A percentile compares a stretch with the other conserved stretches of the same genome.
These are phyloP conservation scores for Rhynchonycteris naso DNA, from an alignment of 2,797 vertebrate genomes.

Conservation along the genomic window DNA sequence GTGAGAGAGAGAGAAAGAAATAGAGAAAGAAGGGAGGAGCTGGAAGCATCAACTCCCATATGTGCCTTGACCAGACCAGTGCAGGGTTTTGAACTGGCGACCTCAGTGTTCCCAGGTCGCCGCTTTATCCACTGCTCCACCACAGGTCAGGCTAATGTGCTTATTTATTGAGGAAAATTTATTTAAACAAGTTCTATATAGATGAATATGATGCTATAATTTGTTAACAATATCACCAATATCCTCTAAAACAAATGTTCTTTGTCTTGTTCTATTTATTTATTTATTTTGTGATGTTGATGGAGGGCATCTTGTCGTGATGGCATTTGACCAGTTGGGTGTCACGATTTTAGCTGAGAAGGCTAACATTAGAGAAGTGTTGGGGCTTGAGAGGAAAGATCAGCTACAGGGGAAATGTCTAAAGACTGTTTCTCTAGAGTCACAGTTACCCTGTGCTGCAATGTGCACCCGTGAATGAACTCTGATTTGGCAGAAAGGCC, in stretches of 20 bases:
- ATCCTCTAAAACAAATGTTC: not conserved
- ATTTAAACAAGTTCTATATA: not conserved
- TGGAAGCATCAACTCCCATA: too few relatives aligned
- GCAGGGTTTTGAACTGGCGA: too few relatives aligned
- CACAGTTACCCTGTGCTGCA: not conserved
- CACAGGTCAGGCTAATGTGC: too few relatives aligned
- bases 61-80: too few relatives aligned
- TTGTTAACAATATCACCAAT: not conserved
- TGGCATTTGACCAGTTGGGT: not conserved
- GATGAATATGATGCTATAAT: not conserved
- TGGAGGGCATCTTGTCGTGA: not conserved
- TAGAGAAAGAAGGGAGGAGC: too few relatives aligned
- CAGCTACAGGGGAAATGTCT: not conserved
- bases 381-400: not conserved
- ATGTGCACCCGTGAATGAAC: not conserved
- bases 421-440: not conserved
- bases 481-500: conserved; percentile 30
- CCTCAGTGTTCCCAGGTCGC: too few relatives aligned
- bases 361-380: not conserved
- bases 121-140: too few relatives aligned
- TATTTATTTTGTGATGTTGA: not conserved
- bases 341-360: not conserved
- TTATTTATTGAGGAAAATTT: not conserved
- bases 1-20: too few relatives aligned
- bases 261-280: not conserved